A percentile compares a stretch with the other conserved stretches of the same genome.
Evolutionary conservation across 1,140 invertebrate genomes (phyloP).

Genomic region (Sesamia nonagrioides): DNA sequence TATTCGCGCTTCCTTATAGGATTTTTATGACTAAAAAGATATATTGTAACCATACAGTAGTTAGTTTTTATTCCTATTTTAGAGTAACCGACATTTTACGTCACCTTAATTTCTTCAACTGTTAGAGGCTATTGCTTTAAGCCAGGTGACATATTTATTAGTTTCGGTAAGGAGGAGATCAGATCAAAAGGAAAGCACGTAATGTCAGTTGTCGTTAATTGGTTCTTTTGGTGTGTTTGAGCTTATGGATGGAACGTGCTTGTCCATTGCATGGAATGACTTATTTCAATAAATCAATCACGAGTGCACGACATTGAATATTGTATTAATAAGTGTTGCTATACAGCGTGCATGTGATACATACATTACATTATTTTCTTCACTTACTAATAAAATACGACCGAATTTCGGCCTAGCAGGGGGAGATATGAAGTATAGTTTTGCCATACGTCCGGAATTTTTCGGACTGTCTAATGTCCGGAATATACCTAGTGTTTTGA

Average conservation of each 20-base stretch:
- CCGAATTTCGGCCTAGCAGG: no score
- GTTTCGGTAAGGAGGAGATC: background rate
- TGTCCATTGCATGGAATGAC: constrained; percentile 4
- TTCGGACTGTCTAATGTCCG: no score
- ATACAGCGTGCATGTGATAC: background rate
- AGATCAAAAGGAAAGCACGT: background rate
- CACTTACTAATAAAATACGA: background rate
- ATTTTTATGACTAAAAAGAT: constrained; percentile 43
- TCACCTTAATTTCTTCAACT: constrained; percentile 23
- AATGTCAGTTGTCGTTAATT: background rate
- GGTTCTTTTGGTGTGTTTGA: background rate
- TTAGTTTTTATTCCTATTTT: constrained; percentile 33
- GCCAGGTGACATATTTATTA: constrained; percentile 38
- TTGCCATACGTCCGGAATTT: no score
- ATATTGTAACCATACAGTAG: constrained; percentile 34
- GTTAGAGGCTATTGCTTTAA: constrained; percentile 3
- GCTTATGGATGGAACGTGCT: constrained; percentile 5
- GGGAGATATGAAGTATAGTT: no score
- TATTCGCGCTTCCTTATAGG: constrained; percentile 60
- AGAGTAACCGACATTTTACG: constrained; percentile 17
- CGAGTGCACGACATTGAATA: constrained; percentile 28
- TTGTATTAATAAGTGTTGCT: background rate
- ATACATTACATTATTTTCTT: background rate
- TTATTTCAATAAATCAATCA: constrained; percentile 34
- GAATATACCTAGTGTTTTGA: no score